These are phyloP conservation scores for Rhizomys pruinosus DNA, from an alignment of 2,113 vertebrate genomes.

Conservation along the genomic window DNA sequence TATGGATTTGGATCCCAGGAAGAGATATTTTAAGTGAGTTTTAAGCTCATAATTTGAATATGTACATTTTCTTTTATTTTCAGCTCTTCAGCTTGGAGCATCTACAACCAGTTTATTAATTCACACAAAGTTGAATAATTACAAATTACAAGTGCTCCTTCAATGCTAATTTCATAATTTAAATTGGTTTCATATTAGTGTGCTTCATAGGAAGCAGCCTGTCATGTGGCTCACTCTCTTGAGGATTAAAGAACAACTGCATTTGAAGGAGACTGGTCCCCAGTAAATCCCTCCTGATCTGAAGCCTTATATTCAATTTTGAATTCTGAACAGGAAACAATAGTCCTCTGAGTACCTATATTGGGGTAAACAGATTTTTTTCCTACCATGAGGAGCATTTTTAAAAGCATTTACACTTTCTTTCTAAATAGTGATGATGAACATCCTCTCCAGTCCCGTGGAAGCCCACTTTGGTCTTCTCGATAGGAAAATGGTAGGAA, in stretches of 20 bases:
- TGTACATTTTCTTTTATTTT: background rate
- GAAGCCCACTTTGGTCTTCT: slow-evolving; percentile 24
- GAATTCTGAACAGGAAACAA: background rate
- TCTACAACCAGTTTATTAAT: slow-evolving; percentile 24
- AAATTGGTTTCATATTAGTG: slow-evolving; percentile 23
- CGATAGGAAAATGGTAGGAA: slow-evolving; percentile 65
- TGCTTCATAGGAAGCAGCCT: background rate
- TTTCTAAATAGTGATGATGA: slow-evolving; percentile 27
- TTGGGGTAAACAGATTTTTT: background rate
- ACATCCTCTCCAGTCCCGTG: background rate
- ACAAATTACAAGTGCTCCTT: background rate
- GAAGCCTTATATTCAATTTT: too few species aligned
- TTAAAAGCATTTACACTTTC: slow-evolving; percentile 12
- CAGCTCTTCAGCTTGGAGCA: background rate
- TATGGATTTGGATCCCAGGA: too few species aligned
- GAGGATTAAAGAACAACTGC: background rate
- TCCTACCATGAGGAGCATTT: background rate
- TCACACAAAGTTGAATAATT: background rate
- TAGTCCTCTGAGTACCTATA: background rate
- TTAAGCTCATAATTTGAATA: background rate
- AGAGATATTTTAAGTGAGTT: background rate
- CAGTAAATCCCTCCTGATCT: background rate
- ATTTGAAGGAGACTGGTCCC: background rate
- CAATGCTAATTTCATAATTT: slow-evolving; percentile 19
- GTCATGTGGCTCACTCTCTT: background rate